Conservation (phyloP, 2,797 vertebrate species). For the Poecilia gillii region DNA sequence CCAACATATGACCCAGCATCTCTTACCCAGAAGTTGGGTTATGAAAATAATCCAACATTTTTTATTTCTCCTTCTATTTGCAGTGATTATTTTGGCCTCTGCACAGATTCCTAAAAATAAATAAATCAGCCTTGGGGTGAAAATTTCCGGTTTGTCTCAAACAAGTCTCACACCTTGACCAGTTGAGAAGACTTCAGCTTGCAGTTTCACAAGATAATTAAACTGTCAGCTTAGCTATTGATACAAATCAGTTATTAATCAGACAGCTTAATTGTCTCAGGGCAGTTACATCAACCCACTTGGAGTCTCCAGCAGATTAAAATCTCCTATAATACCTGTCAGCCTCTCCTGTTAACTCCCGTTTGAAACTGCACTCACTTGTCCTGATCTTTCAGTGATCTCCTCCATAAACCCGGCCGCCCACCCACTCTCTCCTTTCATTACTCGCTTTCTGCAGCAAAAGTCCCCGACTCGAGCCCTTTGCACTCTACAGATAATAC, state of each 20-base stretch:
- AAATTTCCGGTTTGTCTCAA: constrained; percentile 8
- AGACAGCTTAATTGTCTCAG: constrained; percentile 42
- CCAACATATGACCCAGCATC: too few relatives aligned
- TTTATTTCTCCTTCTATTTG: neutral
- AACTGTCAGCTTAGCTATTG: constrained; percentile 39
- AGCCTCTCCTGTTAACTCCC: constrained; percentile 36
- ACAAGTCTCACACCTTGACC: constrained; percentile 4
- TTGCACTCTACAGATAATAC: constrained; percentile 19
- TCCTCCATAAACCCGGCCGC: constrained; percentile 32
- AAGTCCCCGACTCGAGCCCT: constrained; percentile 23
- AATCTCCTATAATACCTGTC: constrained; percentile 25
- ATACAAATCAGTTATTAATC: constrained; percentile 22
- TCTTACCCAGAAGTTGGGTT: too few relatives aligned
- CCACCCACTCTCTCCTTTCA: constrained; percentile 24
- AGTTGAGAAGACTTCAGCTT: constrained; percentile 9
- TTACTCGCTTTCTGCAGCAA: constrained; percentile 29
- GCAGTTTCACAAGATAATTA: constrained; percentile 33
- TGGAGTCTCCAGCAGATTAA: constrained; percentile 14
- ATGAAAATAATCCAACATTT: too few relatives aligned
- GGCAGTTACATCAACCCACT: constrained; percentile 26
- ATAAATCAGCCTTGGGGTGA: neutral
- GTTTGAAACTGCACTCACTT: constrained; percentile 10
- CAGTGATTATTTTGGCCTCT: neutral
- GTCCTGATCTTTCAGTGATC: constrained; percentile 34
- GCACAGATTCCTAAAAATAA: neutral